A percentile compares a stretch with the other conserved stretches of the same genome.
These are phyloP conservation scores for Dicerorhinus sumatrensis DNA, from an alignment of 2,113 vertebrate genomes.

Conservation along the genomic window DNA sequence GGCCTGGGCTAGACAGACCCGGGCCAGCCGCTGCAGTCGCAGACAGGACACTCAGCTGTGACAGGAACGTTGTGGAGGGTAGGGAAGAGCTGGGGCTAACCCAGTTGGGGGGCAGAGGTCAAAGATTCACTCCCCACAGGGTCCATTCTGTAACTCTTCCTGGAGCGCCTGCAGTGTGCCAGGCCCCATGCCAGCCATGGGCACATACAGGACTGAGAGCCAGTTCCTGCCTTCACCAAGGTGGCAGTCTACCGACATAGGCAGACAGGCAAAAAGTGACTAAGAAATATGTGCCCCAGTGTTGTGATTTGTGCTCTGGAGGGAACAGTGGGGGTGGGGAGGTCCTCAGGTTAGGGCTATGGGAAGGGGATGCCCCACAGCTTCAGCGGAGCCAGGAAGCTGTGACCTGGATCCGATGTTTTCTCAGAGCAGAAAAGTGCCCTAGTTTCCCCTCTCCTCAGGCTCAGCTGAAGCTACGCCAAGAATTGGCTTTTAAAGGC, in stretches of 20 bases:
- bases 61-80: accelerated
- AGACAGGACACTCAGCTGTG: neutral
- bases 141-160: neutral
- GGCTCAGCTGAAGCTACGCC: constrained; percentile 69
- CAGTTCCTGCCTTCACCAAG: neutral
- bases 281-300: neutral
- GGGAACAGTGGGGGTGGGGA: neutral
- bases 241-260: neutral
- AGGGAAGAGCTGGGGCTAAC: neutral
- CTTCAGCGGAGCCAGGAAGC: neutral
- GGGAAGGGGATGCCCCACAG: neutral
- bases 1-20: neutral
- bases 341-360: neutral
- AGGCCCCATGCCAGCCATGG: neutral
- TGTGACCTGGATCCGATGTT: constrained; percentile 68
- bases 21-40: accelerated
- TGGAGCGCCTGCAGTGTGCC: accelerated
- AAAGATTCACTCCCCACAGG: neutral
- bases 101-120: neutral
- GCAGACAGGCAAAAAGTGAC: neutral
- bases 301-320: neutral
- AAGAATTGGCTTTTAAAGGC: constrained; percentile 78
- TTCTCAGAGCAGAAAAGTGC: constrained; percentile 71
- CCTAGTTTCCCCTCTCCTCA: constrained; percentile 72
- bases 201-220: neutral